A percentile compares a stretch with the other conserved stretches of the same genome.
Conservation (phyloP, 2,797 vertebrate genomes). For the Cossypha caffra region DNA sequence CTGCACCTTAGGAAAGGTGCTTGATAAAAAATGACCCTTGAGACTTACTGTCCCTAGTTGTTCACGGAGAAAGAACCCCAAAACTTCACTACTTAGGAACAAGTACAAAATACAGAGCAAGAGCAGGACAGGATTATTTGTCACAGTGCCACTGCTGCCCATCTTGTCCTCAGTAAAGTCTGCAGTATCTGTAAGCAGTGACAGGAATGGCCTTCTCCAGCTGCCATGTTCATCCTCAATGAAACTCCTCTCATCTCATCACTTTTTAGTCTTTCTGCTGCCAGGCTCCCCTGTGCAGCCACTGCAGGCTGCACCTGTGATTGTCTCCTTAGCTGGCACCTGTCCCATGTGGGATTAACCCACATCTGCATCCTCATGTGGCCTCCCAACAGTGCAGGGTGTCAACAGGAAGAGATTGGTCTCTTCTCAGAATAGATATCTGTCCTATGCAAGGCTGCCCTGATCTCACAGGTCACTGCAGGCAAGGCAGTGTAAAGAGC, state of each 20-base stretch:
- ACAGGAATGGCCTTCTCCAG: neutral
- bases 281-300: neutral
- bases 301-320: neutral
- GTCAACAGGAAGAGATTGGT: neutral
- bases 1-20: neutral
- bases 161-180: neutral
- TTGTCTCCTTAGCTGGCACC: neutral
- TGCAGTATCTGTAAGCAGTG: neutral
- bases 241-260: neutral
- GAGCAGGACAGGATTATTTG: neutral
- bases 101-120: neutral
- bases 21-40: neutral
- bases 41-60: neutral
- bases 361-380: rapidly evolving
- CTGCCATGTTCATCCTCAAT: rapidly evolving
- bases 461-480: neutral
- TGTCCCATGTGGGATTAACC: neutral
- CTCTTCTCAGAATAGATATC: neutral
- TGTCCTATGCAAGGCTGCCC: neutral
- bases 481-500: neutral
- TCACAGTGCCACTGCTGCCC: neutral
- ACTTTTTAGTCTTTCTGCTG: neutral
- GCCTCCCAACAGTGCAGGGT: rapidly evolving
- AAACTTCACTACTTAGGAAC: neutral
- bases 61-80: neutral